Evolutionary conservation across 2,888 invertebrate genomes (phyloP).

Genomic region (Leptinotarsa haldemani): DNA sequence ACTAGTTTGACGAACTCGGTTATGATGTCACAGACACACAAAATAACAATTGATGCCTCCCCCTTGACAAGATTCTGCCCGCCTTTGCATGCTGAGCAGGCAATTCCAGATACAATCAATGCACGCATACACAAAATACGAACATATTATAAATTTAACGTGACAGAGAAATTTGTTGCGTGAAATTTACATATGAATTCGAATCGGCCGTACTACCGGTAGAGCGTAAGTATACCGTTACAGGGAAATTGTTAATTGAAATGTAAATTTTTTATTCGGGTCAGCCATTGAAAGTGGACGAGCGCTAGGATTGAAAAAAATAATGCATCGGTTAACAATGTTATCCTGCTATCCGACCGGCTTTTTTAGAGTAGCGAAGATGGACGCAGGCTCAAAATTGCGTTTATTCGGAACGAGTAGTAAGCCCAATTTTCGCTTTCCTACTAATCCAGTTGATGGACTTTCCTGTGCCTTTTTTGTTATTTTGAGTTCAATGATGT

Average conservation of each 20-base stretch:
- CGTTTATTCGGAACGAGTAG: not conserved
- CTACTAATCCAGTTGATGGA: too few species aligned
- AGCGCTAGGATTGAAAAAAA: constrained; percentile 15
- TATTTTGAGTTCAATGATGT: too few species aligned
- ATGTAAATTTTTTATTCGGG: constrained; percentile 35
- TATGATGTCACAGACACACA: too few species aligned
- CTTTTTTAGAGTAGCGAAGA: not conserved
- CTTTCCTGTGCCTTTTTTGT: too few species aligned
- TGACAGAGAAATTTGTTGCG: constrained; percentile 36
- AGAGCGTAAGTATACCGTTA: not conserved
- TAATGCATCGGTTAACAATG: constrained; percentile 23
- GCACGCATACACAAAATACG: constrained; percentile 27
- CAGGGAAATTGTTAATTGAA: constrained; percentile 34
- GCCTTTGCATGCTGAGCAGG: constrained; percentile 1
- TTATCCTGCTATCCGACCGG: not conserved
- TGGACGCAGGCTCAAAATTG: not conserved
- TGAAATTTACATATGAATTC: constrained; percentile 41
- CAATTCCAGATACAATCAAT: constrained; percentile 42
- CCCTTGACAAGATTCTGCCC: too few species aligned
- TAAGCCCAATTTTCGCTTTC: too few species aligned
- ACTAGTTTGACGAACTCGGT: too few species aligned
- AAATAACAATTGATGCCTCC: too few species aligned
- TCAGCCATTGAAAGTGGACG: constrained; percentile 11
- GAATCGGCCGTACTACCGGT: constrained; percentile 18
- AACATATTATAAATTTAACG: constrained; percentile 36